These are phyloP conservation scores for Polietes domitor DNA, from an alignment of 2,888 invertebrate species.

Conservation along the genomic window DNA sequence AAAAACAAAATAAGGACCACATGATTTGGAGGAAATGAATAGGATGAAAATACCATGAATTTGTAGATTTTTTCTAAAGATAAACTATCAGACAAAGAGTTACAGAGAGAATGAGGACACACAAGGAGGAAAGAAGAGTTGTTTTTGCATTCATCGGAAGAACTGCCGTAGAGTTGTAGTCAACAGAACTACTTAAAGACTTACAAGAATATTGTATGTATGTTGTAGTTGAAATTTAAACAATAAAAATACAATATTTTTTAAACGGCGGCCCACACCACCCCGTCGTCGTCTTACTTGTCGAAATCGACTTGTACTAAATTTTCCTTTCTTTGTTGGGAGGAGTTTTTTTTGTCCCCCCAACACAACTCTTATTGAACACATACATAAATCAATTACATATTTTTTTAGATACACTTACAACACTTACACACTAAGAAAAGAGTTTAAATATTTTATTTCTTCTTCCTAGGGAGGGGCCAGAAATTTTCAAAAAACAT, in stretches of 20 bases:
- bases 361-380: background rate
- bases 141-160: too few relatives aligned
- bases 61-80: too few relatives aligned
- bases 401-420: background rate
- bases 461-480: background rate
- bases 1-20: slow-evolving; percentile 27
- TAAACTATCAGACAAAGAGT: too few relatives aligned
- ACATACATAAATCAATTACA: slow-evolving; percentile 1
- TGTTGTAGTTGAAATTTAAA: slow-evolving; percentile 6
- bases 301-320: slow-evolving; percentile 10
- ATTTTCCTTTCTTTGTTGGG: background rate
- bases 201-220: too few relatives aligned
- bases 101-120: too few relatives aligned
- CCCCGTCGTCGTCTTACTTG: too few relatives aligned
- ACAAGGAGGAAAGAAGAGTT: too few relatives aligned
- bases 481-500: slow-evolving; percentile 2
- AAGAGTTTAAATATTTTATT: background rate
- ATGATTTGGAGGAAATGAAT: too few relatives aligned
- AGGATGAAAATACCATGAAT: too few relatives aligned
- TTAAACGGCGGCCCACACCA: too few relatives aligned
- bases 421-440: slow-evolving; percentile 18
- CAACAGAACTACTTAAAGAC: too few relatives aligned
- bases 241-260: background rate
- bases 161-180: too few relatives aligned
- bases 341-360: background rate